A percentile compares a stretch with the other conserved stretches of the same genome.
Conservation (phyloP, 2,797 vertebrate genomes). For the Meda fulgida region DNA sequence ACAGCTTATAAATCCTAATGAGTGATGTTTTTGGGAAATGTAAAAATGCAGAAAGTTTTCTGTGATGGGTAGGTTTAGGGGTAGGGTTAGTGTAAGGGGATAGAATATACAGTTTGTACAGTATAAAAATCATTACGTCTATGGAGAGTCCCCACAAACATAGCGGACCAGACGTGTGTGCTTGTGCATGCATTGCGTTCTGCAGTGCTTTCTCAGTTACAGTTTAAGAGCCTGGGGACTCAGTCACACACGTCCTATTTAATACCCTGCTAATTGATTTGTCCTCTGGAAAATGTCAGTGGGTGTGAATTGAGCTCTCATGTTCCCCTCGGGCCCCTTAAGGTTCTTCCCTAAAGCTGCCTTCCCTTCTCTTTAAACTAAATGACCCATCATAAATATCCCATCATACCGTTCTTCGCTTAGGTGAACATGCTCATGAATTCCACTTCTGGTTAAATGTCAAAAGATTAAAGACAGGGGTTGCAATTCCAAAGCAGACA, state of each 20-base stretch:
- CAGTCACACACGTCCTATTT: constrained; percentile 30
- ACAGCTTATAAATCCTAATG: too few species aligned
- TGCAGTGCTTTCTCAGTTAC: constrained; percentile 35
- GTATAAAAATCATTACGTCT: too few species aligned
- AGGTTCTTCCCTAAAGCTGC: constrained; percentile 12
- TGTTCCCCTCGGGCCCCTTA: neutral
- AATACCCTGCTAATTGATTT: constrained; percentile 52
- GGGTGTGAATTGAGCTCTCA: constrained; percentile 32
- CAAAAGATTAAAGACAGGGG: constrained; percentile 20
- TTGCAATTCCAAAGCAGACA: constrained; percentile 27
- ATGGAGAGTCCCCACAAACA: too few species aligned
- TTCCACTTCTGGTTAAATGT: constrained; percentile 43
- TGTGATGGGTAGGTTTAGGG: too few species aligned
- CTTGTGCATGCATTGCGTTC: neutral
- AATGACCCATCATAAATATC: constrained; percentile 40
- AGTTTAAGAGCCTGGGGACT: constrained; percentile 26
- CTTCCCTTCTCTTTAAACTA: constrained; percentile 23
- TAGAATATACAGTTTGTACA: too few species aligned
- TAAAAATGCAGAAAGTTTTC: too few species aligned
- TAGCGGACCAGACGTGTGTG: too few species aligned
- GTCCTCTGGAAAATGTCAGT: constrained; percentile 57
- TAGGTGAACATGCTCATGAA: constrained; percentile 30
- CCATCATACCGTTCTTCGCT: constrained; percentile 17
- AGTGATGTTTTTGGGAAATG: too few species aligned
- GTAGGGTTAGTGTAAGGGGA: too few species aligned